Percentiles rank a stretch among this genome's conserved stretches.
Conservation (phyloP, 2,888 invertebrate species). For the Lumbricus terrestris region DNA sequence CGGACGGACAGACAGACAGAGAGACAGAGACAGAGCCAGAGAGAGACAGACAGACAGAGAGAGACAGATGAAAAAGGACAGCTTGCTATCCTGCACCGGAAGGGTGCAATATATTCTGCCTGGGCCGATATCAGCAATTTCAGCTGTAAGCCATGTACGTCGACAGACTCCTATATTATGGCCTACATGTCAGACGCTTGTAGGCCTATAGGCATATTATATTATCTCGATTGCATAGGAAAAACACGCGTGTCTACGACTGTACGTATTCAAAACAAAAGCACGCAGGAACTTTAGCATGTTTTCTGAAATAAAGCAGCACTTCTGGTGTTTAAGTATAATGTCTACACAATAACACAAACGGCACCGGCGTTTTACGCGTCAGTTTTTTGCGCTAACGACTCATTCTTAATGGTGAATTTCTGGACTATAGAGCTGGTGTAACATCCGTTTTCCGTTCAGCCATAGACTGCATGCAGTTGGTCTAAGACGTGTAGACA, state of each 20-base stretch:
- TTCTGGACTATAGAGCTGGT: neutral
- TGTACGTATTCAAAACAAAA: neutral
- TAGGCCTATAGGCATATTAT: neutral
- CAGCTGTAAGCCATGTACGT: neutral
- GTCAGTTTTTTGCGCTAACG: neutral
- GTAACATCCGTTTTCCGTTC: neutral
- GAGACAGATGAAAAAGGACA: neutral
- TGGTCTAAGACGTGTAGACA: neutral
- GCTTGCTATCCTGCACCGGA: neutral
- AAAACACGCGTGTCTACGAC: neutral
- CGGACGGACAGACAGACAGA: too few relatives aligned
- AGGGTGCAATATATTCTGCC: neutral
- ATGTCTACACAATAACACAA: too few relatives aligned
- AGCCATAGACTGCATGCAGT: slow-evolving; percentile 3
- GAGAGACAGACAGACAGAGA: neutral
- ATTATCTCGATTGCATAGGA: neutral
- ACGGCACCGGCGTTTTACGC: neutral
- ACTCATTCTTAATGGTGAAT: neutral
- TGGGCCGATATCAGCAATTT: neutral
- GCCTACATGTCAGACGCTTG: too few relatives aligned
- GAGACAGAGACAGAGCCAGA: neutral
- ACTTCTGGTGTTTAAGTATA: neutral
- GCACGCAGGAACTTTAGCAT: neutral
- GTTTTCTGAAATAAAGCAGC: neutral
- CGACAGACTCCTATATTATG: neutral